Base-by-base conservation (phyloP, 2,113 vertebrate species). In the Mus pahari region DNA sequence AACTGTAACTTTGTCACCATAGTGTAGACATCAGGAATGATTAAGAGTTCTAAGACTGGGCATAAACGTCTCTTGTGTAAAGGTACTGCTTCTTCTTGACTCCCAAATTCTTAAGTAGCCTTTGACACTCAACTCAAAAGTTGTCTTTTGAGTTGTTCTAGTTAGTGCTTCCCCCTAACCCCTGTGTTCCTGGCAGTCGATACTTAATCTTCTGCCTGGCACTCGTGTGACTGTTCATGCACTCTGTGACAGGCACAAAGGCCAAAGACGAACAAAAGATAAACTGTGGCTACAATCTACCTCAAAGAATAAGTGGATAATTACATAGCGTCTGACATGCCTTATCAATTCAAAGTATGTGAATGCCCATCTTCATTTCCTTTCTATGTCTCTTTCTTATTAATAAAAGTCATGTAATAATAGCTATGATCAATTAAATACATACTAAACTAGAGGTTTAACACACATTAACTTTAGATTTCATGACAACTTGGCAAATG, bases 401-500 rank as follows among this genome's bases (percentile, higher is more conserved):
- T 88, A 94, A 82, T 93, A 50, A 71, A 92, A 90, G 81, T 82
- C 70, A 96, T 83, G 28, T 68, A 88, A 66, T 75, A 96, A 94
- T 45, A 77, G 75, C 84, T 82, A 45, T 77, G 71, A 88, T 94
- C 71, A 90, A 94, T 62, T 93, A 88, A 95, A 95, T 96, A n/a
- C 17, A 92, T 42, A 81, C 45, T 60, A 58, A 74, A 55, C 58
- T 53, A 92, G 95, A 94, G 39, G 45, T 33, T 92, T 55, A 97
- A 42, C 90, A 70, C 71, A 66, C 31, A 89, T 93, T 96, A 97
- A 36, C 84, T 96, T 96, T 97, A 90, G 91, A 88, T 68, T 84
- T 89, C 74, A 60, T 75, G 84, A 96, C 87, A 92, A 83, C 84
- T 84, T 95, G 86, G 20, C 60, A 90, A 97, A 93, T 89, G 48